Evolutionary conservation across 2,888 invertebrate species (phyloP).

Genomic region (Pycnomerus fuliginosus): DNA sequence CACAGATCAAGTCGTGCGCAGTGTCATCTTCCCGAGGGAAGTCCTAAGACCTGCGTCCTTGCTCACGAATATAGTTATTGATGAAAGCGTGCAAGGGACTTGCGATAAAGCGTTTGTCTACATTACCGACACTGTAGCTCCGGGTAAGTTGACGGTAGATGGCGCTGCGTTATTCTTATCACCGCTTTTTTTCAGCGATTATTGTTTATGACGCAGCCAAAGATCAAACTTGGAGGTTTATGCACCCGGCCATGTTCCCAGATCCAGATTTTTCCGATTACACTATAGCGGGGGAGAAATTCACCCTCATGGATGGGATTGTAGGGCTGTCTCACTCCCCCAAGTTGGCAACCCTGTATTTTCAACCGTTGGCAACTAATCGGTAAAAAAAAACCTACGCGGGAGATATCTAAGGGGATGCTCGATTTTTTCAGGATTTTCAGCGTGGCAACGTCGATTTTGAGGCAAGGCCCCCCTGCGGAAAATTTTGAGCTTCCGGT

Average conservation of each 20-base stretch:
- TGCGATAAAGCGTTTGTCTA: conserved; percentile 81
- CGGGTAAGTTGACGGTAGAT: conserved; percentile 56
- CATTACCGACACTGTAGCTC: conserved; percentile 79
- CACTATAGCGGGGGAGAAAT: conserved; percentile 66
- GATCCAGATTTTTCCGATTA: conserved; percentile 78
- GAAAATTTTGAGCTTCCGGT: conserved; percentile 73
- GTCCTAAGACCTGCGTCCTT: conserved; percentile 73
- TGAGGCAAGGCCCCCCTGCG: conserved; percentile 71
- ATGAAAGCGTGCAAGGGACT: conserved; percentile 64
- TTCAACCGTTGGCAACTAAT: conserved; percentile 73
- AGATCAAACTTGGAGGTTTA: conserved; percentile 77
- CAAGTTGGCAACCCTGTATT: conserved; percentile 63
- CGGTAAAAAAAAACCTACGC: conserved; percentile 57
- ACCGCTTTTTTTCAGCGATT: conserved; percentile 48
- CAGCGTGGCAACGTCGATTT: conserved; percentile 71
- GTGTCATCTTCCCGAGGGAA: conserved; percentile 73
- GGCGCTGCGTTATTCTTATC: neutral
- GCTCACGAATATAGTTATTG: conserved; percentile 76
- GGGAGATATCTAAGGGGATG: neutral
- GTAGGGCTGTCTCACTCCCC: conserved; percentile 71
- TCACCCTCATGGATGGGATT: conserved; percentile 73
- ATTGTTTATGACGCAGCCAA: conserved; percentile 68
- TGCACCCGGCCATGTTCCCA: conserved; percentile 83
- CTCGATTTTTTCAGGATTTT: conserved; percentile 60
- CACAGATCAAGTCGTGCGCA: conserved; percentile 68